Evolutionary conservation across 92 coral and sea anemone species (phyloP).

Genomic region (Palythoa grandis): DNA sequence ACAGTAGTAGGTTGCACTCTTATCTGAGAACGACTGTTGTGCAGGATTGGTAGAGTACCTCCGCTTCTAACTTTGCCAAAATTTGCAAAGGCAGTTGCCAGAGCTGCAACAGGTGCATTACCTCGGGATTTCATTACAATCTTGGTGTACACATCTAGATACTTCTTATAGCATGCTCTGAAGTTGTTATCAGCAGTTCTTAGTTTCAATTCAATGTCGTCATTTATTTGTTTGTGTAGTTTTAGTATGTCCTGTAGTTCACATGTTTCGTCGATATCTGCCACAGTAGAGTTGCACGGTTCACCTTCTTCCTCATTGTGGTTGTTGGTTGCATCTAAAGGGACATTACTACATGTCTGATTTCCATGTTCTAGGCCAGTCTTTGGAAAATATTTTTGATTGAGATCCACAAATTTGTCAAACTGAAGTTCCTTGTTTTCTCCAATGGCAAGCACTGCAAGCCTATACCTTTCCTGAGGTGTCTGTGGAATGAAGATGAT

Average conservation of each 20-base stretch:
- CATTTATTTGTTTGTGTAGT: constrained; percentile 42
- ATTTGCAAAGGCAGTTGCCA: constrained; percentile 58
- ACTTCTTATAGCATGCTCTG: constrained; percentile 13
- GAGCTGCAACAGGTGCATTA: constrained; percentile 35
- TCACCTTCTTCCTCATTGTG: background rate
- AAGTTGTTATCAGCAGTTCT: constrained; percentile 15
- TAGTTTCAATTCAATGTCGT: constrained; percentile 42
- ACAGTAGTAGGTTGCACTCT: background rate
- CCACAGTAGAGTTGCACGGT: background rate
- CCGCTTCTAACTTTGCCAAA: constrained; percentile 57
- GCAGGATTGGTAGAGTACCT: constrained; percentile 57
- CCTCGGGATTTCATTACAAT: constrained; percentile 7
- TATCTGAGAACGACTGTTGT: constrained; percentile 27
- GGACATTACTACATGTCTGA: background rate
- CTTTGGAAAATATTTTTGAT: background rate
- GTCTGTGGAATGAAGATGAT: constrained; percentile 51
- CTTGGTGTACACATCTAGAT: constrained; percentile 24
- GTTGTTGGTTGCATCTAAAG: constrained; percentile 1
- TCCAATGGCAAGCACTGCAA: constrained; percentile 55
- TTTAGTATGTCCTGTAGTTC: constrained; percentile 40
- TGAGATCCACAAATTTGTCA: background rate
- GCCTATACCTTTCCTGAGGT: constrained; percentile 48
- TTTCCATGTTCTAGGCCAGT: background rate
- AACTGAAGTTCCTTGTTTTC: constrained; percentile 1
- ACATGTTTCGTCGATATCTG: background rate